phyloP scores from a whole-genome alignment of 1,140 invertebrate species.

The Tetraneura akinire region DNA sequence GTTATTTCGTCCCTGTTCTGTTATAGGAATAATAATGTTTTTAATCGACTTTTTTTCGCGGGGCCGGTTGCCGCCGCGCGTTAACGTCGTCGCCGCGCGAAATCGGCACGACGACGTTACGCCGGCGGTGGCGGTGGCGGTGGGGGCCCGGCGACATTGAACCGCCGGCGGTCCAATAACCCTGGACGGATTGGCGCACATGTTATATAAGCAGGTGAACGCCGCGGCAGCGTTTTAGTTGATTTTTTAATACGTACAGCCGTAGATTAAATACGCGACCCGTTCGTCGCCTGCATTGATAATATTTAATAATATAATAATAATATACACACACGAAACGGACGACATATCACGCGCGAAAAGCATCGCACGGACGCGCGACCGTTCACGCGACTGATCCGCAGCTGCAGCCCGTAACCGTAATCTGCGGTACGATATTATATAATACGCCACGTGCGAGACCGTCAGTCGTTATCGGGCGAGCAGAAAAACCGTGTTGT shows the following conservation, averaged over 20 bases:
- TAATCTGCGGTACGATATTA: not conserved
- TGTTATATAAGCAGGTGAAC: constrained; percentile 51
- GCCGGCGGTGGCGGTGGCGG: not conserved
- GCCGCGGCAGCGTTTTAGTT: constrained; percentile 50
- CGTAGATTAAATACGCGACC: constrained; percentile 42
- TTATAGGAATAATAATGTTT: too few species aligned
- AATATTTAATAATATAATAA: not conserved
- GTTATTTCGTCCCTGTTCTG: too few species aligned
- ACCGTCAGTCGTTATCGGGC: not conserved
- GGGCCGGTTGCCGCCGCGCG: not conserved
- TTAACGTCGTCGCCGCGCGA: not conserved
- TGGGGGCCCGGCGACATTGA: constrained; percentile 50
- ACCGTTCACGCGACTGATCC: not conserved
- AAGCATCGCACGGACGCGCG: not conserved
- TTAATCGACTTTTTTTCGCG: not conserved
- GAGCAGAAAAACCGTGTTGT: too few species aligned
- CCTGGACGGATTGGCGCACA: constrained; percentile 43
- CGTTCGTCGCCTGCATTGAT: not conserved
- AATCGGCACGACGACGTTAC: not conserved
- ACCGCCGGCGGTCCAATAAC: constrained; percentile 49
- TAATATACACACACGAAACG: not conserved
- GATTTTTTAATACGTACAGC: constrained; percentile 50
- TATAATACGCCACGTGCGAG: not conserved
- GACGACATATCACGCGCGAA: not conserved
- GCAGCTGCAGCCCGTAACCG: not conserved